Percentiles rank a stretch among this genome's conserved stretches.
Evolutionary conservation across 35 echinoderm and acorn worm species (phyloP).

Genomic region (Eucidaris tribuloides): DNA sequence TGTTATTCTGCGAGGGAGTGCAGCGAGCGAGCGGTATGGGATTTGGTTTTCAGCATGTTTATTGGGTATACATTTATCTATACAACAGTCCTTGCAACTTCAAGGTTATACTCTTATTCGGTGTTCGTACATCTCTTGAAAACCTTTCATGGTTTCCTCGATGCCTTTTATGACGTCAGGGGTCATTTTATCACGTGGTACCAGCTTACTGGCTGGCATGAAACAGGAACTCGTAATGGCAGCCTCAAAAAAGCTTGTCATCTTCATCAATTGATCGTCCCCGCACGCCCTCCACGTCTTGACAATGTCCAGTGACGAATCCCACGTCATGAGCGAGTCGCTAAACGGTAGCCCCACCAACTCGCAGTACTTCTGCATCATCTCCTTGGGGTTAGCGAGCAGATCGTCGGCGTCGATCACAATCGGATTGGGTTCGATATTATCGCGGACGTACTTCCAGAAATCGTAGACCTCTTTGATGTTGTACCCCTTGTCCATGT

Average conservation of each 20-base stretch:
- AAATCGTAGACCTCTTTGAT: constrained; percentile 37
- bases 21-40: too few relatives aligned
- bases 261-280: neutral
- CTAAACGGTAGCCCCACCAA: constrained; percentile 38
- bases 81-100: too few relatives aligned
- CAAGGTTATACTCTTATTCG: constrained; percentile 3
- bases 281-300: constrained; percentile 15
- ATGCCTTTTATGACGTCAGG: constrained; percentile 25
- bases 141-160: neutral
- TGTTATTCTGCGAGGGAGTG: too few relatives aligned
- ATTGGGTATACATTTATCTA: too few relatives aligned
- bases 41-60: too few relatives aligned
- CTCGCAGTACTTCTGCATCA: constrained; percentile 65
- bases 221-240: constrained; percentile 3
- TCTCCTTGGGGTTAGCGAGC: constrained; percentile 24
- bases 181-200: constrained; percentile 18
- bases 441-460: constrained; percentile 49
- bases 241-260: neutral
- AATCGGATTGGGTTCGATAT: constrained; percentile 33
- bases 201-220: neutral
- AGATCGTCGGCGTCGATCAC: constrained; percentile 79
- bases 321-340: constrained; percentile 64
- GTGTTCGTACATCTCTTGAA: constrained; percentile 1
- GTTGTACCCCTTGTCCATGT: neutral
- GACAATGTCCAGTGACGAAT: constrained; percentile 9